A percentile compares a stretch with the other conserved stretches of the same genome.
Conservation (phyloP, 2,113 vertebrate species). For the Alexandromys fortis region DNA sequence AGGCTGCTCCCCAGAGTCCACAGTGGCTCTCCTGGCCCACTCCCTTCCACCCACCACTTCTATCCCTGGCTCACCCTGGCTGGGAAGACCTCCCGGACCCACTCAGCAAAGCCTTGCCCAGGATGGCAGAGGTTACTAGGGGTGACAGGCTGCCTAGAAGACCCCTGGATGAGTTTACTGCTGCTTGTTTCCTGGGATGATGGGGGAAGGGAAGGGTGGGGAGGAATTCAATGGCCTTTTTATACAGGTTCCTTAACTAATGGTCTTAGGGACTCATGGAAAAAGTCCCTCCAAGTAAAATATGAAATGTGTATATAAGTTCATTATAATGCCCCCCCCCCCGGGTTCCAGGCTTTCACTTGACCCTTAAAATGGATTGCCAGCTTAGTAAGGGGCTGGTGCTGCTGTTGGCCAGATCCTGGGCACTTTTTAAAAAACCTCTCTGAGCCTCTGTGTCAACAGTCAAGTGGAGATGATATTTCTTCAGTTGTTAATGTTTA, state of each 20-base stretch:
- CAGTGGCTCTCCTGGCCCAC: neutral
- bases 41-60: constrained; percentile 12
- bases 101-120: neutral
- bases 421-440: neutral
- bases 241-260: neutral
- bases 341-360: neutral
- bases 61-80: neutral
- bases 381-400: neutral
- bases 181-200: neutral
- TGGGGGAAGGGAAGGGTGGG: too few species aligned
- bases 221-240: neutral
- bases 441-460: neutral
- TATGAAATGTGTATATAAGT: neutral
- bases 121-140: neutral
- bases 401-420: neutral
- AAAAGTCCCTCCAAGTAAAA: neutral
- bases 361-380: neutral
- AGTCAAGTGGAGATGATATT: neutral
- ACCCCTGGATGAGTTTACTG: too few species aligned
- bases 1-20: constrained; percentile 20
- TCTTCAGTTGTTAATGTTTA: neutral
- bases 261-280: neutral
- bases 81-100: neutral
- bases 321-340: neutral
- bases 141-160: neutral